Evolutionary conservation across 2,797 vertebrate species (phyloP).

Genomic region (Peromyscus melanophrys): DNA sequence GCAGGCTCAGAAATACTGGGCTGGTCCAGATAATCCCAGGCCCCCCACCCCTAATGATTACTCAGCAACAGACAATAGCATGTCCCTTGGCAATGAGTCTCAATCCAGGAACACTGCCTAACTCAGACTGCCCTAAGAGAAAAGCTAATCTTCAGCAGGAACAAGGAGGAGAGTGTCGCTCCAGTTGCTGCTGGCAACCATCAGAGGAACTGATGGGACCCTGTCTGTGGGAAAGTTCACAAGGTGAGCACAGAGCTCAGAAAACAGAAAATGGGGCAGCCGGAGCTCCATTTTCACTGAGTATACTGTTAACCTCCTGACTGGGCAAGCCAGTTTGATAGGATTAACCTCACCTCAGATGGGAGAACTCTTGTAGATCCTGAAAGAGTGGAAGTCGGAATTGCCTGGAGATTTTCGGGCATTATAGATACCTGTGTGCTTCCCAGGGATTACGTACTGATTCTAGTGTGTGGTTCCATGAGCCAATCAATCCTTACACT

Average conservation of each 20-base stretch:
- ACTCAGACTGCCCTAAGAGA: neutral
- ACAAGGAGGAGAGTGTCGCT: neutral
- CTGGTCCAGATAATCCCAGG: neutral
- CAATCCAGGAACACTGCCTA: neutral
- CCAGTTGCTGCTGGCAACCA: neutral
- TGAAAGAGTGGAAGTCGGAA: neutral
- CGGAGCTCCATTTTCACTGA: neutral
- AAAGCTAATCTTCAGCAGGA: constrained; percentile 14
- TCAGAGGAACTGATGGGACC: neutral
- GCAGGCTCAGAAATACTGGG: neutral
- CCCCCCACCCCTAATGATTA: neutral
- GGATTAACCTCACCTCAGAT: neutral
- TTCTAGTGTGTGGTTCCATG: neutral
- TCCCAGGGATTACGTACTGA: neutral
- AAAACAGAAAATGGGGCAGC: neutral
- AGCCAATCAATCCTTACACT: neutral
- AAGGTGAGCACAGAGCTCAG: neutral
- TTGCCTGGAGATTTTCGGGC: neutral
- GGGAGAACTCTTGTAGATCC: neutral
- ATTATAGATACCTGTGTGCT: neutral
- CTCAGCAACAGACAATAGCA: neutral
- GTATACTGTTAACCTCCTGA: neutral
- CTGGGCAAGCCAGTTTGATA: neutral
- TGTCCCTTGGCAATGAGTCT: neutral
- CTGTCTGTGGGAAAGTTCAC: neutral